These are phyloP conservation scores for Anguilla marmorata DNA, from an alignment of 2,797 vertebrate genomes.

Conservation along the genomic window DNA sequence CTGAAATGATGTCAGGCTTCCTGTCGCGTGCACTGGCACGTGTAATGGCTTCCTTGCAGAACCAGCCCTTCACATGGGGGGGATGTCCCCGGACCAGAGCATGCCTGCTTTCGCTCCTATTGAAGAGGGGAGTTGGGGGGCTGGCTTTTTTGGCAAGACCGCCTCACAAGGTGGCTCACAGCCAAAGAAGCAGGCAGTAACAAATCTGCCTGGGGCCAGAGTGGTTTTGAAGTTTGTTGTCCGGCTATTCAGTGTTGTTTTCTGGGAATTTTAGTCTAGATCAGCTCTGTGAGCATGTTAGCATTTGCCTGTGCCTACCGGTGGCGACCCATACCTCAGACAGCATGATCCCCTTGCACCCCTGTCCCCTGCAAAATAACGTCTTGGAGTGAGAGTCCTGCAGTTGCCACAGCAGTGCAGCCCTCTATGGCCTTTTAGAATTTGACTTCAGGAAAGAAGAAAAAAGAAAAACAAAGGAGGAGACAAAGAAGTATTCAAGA, in stretches of 20 bases:
- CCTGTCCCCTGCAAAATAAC: background rate
- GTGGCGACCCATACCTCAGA: background rate
- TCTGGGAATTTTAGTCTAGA: conserved; percentile 17
- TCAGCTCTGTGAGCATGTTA: conserved; percentile 1
- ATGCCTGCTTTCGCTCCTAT: background rate
- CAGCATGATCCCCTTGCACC: background rate
- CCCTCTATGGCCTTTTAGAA: background rate
- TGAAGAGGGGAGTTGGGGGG: background rate
- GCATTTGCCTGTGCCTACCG: background rate
- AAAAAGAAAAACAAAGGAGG: conserved; percentile 1
- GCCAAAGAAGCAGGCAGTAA: background rate
- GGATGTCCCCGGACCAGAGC: conserved; percentile 5
- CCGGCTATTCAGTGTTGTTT: conserved; percentile 13
- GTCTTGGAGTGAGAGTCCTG: background rate
- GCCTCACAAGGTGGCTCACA: background rate
- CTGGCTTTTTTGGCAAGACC: conserved; percentile 22
- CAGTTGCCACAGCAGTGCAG: background rate
- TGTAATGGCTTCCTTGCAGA: conserved; percentile 44
- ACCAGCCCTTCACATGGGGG: conserved; percentile 12
- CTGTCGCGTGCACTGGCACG: conserved; percentile 67
- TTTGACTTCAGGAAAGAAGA: background rate
- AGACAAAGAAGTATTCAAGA: background rate
- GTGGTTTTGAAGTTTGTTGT: conserved; percentile 3
- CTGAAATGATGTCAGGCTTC: conserved; percentile 49
- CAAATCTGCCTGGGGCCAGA: background rate